These are phyloP conservation scores for Herpetotheres cachinnans DNA, from an alignment of 2,113 vertebrate genomes.

Conservation along the genomic window DNA sequence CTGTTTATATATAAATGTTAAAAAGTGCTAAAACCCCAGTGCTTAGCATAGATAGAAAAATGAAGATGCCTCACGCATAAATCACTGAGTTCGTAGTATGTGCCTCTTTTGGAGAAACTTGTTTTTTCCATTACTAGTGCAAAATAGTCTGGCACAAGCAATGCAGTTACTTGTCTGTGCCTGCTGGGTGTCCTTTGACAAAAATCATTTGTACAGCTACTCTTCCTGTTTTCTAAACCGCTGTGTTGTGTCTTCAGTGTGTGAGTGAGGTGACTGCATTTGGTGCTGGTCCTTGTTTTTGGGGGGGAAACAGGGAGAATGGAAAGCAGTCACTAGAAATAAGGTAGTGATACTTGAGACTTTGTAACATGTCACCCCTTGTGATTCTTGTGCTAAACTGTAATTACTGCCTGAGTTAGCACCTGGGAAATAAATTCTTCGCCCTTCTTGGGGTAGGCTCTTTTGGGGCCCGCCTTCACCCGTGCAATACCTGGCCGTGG, in stretches of 20 bases:
- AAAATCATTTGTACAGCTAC: neutral
- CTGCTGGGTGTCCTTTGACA: neutral
- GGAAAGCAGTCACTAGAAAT: neutral
- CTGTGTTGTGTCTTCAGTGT: neutral
- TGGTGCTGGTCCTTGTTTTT: neutral
- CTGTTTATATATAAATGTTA: neutral
- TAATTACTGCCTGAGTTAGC: neutral
- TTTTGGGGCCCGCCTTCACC: neutral
- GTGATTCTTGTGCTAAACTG: neutral
- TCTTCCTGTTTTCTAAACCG: neutral
- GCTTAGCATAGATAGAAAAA: neutral
- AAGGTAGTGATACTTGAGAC: neutral
- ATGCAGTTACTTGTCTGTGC: neutral
- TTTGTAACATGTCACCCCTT: neutral
- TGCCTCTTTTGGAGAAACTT: neutral
- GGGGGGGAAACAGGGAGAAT: neutral
- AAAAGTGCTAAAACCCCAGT: neutral
- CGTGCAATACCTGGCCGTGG: accelerated
- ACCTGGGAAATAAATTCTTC: neutral
- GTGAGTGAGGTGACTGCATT: neutral
- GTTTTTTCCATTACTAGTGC: neutral
- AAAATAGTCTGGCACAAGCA: neutral
- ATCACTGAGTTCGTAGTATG: neutral
- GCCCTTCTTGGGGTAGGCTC: neutral
- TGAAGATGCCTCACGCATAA: neutral